Evolutionary conservation across 2,888 invertebrate genomes (phyloP).

Genomic region (Epiblema foenella): DNA sequence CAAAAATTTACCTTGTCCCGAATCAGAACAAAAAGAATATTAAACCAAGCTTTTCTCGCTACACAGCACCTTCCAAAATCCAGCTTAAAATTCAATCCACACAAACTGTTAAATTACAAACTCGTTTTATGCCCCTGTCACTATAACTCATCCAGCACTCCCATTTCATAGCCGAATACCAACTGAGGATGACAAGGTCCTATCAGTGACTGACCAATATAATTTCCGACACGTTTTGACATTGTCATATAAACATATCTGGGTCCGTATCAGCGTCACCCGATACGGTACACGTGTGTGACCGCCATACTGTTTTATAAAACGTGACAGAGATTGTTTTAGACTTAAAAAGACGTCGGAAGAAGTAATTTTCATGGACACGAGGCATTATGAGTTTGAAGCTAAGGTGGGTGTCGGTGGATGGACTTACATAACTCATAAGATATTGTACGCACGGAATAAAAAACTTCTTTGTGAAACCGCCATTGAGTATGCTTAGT

Average conservation of each 20-base stretch:
- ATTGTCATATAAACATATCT: slow-evolving; percentile 18
- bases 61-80: neutral
- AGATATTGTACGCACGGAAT: slow-evolving; percentile 20
- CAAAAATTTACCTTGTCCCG: too few relatives aligned
- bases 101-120: slow-evolving; percentile 3
- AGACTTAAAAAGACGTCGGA: neutral
- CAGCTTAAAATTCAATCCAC: slow-evolving; percentile 14
- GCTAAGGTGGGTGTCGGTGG: slow-evolving; percentile 10
- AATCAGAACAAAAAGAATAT: too few relatives aligned
- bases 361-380: neutral
- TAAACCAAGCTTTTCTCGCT: neutral
- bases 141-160: neutral
- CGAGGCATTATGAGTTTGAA: neutral
- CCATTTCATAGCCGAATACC: neutral
- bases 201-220: slow-evolving; percentile 21
- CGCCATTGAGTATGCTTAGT: slow-evolving; percentile 2
- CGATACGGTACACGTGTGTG: slow-evolving; percentile 25
- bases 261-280: slow-evolving; percentile 14
- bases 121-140: neutral
- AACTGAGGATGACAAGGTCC: slow-evolving; percentile 19
- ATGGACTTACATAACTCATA: slow-evolving; percentile 17
- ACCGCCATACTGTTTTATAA: slow-evolving; percentile 18
- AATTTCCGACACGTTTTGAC: slow-evolving; percentile 20
- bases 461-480: slow-evolving; percentile 18
- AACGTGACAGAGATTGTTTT: slow-evolving; percentile 13